Conservation (phyloP, 2,113 vertebrate species). For the Melanocharis versteri region DNA sequence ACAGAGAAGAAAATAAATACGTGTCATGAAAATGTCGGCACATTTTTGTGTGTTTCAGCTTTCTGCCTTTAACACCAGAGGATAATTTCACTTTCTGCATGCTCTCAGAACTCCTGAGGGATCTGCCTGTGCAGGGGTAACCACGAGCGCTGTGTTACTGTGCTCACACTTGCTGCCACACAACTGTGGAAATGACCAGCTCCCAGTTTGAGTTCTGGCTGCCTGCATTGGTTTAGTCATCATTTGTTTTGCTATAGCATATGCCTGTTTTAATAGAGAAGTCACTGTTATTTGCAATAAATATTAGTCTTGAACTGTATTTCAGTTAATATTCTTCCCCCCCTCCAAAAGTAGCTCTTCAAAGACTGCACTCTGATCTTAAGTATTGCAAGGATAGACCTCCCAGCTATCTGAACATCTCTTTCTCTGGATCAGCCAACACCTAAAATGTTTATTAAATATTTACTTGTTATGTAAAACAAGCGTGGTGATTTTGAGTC, state of each 20-base stretch:
- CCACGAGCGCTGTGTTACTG: background rate
- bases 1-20: background rate
- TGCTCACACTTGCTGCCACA: background rate
- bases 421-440: background rate
- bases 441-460: background rate
- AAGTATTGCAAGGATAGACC: background rate
- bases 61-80: background rate
- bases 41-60: background rate
- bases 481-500: background rate
- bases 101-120: background rate
- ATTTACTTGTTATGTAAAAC: background rate
- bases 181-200: background rate
- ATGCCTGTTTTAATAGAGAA: background rate
- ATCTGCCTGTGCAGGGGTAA: background rate
- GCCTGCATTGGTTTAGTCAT: background rate
- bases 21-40: background rate
- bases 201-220: background rate
- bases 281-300: background rate
- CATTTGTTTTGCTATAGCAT: background rate
- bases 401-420: background rate
- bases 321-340: background rate
- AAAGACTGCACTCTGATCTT: background rate
- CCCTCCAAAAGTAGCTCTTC: background rate
- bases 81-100: background rate
- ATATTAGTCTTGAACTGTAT: background rate